These are phyloP conservation scores for Ptychadena robeensis DNA, from an alignment of 2,797 vertebrate species.

Conservation along the genomic window DNA sequence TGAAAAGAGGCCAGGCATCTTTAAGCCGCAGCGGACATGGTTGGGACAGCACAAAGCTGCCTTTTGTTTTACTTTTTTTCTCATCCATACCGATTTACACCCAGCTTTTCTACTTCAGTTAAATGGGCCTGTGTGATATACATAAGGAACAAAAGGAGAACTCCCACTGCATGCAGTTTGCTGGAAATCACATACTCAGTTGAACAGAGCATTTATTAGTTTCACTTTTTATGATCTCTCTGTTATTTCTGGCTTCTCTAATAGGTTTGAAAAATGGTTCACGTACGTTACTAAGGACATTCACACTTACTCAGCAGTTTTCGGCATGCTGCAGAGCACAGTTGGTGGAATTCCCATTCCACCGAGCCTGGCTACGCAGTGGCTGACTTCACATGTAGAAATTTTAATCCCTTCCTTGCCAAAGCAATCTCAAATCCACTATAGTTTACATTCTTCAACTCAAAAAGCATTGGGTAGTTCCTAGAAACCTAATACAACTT, in stretches of 20 bases:
- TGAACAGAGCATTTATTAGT: conserved; percentile 5
- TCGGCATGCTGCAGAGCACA: conserved; percentile 3
- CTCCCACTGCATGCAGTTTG: conserved; percentile 1
- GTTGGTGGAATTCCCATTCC: conserved; percentile 6
- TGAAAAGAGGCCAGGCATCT: conserved; percentile 23
- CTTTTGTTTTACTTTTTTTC: conserved; percentile 45
- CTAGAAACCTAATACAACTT: background rate
- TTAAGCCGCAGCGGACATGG: conserved; percentile 26
- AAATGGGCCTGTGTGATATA: background rate
- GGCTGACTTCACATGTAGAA: background rate
- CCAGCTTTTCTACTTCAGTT: background rate
- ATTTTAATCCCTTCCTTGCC: conserved; percentile 7
- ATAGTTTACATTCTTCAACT: background rate
- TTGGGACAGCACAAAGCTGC: conserved; percentile 37
- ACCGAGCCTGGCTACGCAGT: background rate
- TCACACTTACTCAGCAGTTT: conserved; percentile 45
- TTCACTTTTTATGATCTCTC: conserved; percentile 9
- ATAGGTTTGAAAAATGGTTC: conserved; percentile 2
- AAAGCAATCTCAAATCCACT: background rate
- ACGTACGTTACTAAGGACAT: background rate
- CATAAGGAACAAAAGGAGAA: background rate
- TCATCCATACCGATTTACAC: conserved; percentile 9
- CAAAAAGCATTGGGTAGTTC: background rate
- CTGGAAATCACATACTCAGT: background rate
- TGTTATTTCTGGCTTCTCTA: conserved; percentile 30